Evolutionary conservation across 53 echinoderm and acorn worm genomes (phyloP), one percentile per base, ranked within the genome.

Genomic region (Astropecten irregularis): DNA sequence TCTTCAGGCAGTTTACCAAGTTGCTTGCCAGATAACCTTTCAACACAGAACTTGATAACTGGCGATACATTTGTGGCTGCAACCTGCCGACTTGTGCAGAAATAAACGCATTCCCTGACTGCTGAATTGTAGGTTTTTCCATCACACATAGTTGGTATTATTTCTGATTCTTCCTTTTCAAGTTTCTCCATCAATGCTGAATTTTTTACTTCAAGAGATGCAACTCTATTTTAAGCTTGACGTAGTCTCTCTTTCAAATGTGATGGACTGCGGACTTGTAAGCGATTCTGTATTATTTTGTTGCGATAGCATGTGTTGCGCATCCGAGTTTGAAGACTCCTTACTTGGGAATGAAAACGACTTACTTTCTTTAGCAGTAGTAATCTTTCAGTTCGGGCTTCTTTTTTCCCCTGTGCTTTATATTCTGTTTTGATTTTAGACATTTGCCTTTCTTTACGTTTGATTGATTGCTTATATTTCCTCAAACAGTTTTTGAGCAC

Each of bases 101-200:
- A 81, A 47, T 62, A 81, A 2, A 81, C 63, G 20, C 63, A 62
- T 46, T 74, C 76, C 25, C 58, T 55, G 11, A 76, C 47, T 36
- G 32, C 42, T 44, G 64, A 21, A 2, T 61, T 81, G 27, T 23
- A 81, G 11, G 64, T 81, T 40, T 61, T 62, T 4, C 64, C 64
- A 42, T 81, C 47, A 15, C 28, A 40, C 77, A 76, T 76, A 38
- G 42, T 77, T 77, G 68, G 47, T 68, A 68, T 42, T 42, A 44
- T 40, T 25, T 68, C 68, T 40, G 68, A 40, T 42, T 68, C 44
- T n/a, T 40, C 7, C 40, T 20, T n/a, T 68, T 68, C 9, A 21
- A 68, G 46, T 68, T 68, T 10, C 40, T 68, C 68, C 68, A 40
- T 68, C 44, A 68, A 46, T 29, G 21, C 21, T 21, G 44, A 13